Conservation (phyloP, 2,113 vertebrate species). For the Genyomyrus donnyi region DNA sequence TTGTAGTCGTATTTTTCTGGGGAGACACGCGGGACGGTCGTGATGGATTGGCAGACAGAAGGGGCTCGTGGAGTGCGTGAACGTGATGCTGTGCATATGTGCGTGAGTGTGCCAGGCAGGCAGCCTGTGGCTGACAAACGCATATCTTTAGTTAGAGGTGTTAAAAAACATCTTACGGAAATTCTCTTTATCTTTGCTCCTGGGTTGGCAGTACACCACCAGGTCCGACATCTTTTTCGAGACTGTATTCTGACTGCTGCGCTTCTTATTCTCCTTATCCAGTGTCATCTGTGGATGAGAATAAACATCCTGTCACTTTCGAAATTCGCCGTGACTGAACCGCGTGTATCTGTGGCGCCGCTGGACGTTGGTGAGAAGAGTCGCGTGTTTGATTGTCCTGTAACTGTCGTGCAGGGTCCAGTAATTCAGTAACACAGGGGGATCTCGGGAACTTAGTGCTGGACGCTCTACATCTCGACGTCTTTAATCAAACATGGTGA, state of each 20-base stretch:
- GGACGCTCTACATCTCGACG: background rate
- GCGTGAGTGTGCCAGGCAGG: background rate
- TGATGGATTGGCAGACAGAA: background rate
- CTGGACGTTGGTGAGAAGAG: background rate
- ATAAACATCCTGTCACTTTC: slow-evolving; percentile 24
- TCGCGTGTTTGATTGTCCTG: background rate
- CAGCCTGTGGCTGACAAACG: background rate
- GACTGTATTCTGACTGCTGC: slow-evolving; percentile 65
- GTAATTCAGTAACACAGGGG: background rate
- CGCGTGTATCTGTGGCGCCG: background rate
- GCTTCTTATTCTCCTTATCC: slow-evolving; percentile 74
- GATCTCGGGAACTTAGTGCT: background rate
- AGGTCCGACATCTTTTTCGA: slow-evolving; percentile 91
- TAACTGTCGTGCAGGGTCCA: background rate
- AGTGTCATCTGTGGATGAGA: slow-evolving; percentile 62
- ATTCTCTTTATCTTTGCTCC: slow-evolving; percentile 89
- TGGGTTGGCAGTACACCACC: slow-evolving; percentile 91
- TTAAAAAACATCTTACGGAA: slow-evolving; percentile 63
- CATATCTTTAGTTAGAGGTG: background rate
- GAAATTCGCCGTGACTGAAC: background rate
- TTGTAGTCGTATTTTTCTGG: slow-evolving; percentile 77
- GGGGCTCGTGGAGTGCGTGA: background rate
- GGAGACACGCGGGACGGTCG: background rate
- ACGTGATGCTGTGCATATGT: background rate
- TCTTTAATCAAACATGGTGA: background rate